Conservation (phyloP, 2,888 invertebrate genomes). For the Marronus borbonicus region DNA sequence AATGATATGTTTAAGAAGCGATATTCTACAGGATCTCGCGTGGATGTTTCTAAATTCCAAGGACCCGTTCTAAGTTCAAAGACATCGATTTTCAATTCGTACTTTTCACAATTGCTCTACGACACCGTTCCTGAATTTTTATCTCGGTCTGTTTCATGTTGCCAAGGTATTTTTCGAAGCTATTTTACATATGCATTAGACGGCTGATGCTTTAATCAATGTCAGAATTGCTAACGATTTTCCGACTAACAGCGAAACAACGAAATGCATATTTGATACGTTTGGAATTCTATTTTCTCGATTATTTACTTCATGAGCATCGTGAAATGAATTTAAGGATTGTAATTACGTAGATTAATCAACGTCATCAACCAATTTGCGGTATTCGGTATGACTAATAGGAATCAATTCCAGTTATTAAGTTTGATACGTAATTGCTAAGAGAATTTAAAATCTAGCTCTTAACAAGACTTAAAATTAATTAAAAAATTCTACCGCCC, state of each 20-base stretch:
- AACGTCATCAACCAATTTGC: conserved; percentile 23
- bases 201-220: background rate
- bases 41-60: conserved; percentile 16
- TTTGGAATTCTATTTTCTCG: background rate
- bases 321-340: conserved; percentile 16
- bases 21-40: background rate
- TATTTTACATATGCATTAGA: background rate
- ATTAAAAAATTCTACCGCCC: background rate
- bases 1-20: conserved; percentile 27
- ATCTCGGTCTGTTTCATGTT: background rate
- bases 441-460: no score
- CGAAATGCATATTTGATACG: background rate
- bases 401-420: conserved; percentile 1
- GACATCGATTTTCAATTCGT: conserved; percentile 18
- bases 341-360: conserved; percentile 26
- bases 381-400: conserved; percentile 15
- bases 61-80: conserved; percentile 18
- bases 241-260: background rate
- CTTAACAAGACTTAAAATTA: background rate
- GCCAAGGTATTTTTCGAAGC: background rate
- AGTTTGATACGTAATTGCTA: conserved; percentile 1
- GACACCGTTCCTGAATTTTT: background rate
- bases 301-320: background rate
- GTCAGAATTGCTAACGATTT: background rate
- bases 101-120: conserved; percentile 11